Percentiles rank a stretch among this genome's conserved stretches.
phyloP scores from a whole-genome alignment of 2,888 invertebrate genomes.

The Capitulum mitella region DNA sequence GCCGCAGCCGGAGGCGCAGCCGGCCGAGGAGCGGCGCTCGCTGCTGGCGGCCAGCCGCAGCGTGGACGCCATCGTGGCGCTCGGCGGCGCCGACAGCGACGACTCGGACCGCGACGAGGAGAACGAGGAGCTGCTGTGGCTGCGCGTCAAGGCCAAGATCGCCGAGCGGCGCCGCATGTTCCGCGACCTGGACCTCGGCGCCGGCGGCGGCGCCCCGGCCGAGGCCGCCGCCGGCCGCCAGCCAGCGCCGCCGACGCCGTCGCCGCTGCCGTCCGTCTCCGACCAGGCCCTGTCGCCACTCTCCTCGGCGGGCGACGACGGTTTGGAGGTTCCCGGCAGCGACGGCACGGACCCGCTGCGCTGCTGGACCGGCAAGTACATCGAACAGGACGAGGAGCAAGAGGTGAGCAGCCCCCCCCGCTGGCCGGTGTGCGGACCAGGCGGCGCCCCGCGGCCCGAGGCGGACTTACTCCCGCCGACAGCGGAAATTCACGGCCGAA shows the following conservation, averaged over 20 bases:
- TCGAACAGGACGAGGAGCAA: slow-evolving; percentile 21
- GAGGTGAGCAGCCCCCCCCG: neutral
- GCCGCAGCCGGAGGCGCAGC: neutral
- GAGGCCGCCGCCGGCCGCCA: neutral
- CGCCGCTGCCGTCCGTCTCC: too few relatives aligned
- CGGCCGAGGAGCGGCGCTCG: neutral
- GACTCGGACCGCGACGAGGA: slow-evolving; percentile 15
- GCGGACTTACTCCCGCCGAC: too few relatives aligned
- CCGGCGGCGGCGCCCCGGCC: neutral
- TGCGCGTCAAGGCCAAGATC: slow-evolving; percentile 19
- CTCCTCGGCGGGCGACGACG: neutral
- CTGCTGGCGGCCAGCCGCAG: neutral
- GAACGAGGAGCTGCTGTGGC: slow-evolving; percentile 25
- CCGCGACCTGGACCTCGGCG: neutral
- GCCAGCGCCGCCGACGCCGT: neutral
- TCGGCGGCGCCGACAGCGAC: neutral
- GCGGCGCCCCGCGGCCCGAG: too few relatives aligned
- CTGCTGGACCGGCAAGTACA: slow-evolving; percentile 20
- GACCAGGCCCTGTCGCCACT: neutral
- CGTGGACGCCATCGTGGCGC: neutral
- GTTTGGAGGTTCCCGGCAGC: neutral
- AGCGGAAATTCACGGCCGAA: too few relatives aligned
- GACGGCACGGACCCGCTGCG: neutral
- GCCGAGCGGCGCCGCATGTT: slow-evolving; percentile 5
- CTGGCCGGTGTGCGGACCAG: too few relatives aligned